Base-by-base conservation (phyloP, 2,797 vertebrate genomes). In the Pseudochirops cupreus region DNA sequence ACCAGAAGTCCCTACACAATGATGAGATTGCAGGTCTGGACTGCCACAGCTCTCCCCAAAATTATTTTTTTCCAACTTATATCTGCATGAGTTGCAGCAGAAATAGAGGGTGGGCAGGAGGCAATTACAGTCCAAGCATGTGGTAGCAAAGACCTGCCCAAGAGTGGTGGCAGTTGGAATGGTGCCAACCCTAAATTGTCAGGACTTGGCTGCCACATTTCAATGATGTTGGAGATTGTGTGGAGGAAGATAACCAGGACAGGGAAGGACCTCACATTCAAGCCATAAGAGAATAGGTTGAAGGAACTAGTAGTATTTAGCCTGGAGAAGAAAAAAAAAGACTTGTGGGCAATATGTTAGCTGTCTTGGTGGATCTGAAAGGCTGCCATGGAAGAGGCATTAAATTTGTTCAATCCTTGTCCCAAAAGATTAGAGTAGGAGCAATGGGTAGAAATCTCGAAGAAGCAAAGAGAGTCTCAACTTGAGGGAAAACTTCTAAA, bases 391-490 rank as follows among this genome's bases (percentile, higher is more conserved):
- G 39, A 53, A n/a, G 39, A 95, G 39, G 2, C 91, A 50, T 13
- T 26, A 93, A 1, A 24, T 24, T 82, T 55, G 28, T 58, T 91
- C 91, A 91, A 7, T 92, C 21, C 59, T 92, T 33, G 12, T 39
- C 94, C 93, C 91, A 90, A 59, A 90, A 94, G 21, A 52, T 46
- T 21, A 95, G 54, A 91, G 57, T 0, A 91, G 56, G 54, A 90
- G 56, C 57, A 55, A n/a, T 28, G 0, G 12, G n/a, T 46, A 18
- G 33, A 89, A 95, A 7, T 62, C 33, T 62, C 28, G 12, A 59
- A 59, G n/a, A 92, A 87, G 24, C 26, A 67, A 50, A 95, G 18
- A 93, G 24, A 59, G 91, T 93, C 39, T 87, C 93, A 87, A 93
- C 67, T n/a, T 87, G 31, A 91, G 92, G 13, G 14, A 94, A 82